Base-by-base conservation (phyloP, 2,888 invertebrate species). In the Eilema sororculum region DNA sequence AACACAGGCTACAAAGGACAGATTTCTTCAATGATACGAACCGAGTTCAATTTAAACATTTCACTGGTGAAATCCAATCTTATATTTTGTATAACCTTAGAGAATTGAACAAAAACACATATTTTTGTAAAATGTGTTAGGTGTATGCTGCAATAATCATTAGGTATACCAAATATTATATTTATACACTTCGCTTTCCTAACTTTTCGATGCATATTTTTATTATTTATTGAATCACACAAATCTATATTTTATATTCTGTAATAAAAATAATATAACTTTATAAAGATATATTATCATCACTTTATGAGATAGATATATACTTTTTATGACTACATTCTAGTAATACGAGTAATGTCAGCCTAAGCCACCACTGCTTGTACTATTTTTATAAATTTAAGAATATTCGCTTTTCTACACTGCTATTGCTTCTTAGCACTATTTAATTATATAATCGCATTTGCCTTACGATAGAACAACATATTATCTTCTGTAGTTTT, bases 91-190 rank as follows among this genome's bases (percentile, higher is more conserved):
- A 46, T 20, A 37, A 16, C 16, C 20, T 46, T 46, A 20, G 20
- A 52, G 8, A 46, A 46, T 20, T 20, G 46, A 46, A n/a, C 13
- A 20, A 46, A 46, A 46, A 13, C 13, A 2, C 41, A 52, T 52
- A n/a, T 52, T 52, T 46, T 46, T 20, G 12, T 46, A 46, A n/a
- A n/a, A 46, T 13, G 6, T 46, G 1, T 46, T 20, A 46, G 6
- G 20, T 4, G 4, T 13, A 13, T 41, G 46, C 20, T 41, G 6
- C 46, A 20, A 20, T 6, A 41, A 16, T 16, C 16, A 41, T 41
- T 46, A n/a, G n/a, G n/a, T n/a, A n/a, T 52, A 52, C n/a, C n/a
- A 52, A n/a, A n/a, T 52, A n/a, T 52, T 52, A 52, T 52, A 52
- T 52, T n/a, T 52, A 52, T 52, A 52, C n/a, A 52, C 52, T n/a